phyloP scores from a whole-genome alignment of 2,888 invertebrate genomes.

The Philonicus albiceps region DNA sequence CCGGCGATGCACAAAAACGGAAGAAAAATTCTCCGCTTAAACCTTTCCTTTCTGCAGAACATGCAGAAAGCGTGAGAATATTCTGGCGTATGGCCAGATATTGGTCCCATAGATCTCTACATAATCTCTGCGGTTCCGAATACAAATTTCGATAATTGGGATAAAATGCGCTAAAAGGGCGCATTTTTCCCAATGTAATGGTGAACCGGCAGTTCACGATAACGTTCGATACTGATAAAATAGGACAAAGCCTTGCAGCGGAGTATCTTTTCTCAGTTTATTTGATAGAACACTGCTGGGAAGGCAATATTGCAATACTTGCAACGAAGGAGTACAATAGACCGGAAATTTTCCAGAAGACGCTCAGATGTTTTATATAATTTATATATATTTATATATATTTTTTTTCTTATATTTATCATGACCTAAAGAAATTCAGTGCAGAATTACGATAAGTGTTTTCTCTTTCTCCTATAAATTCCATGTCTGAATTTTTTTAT shows the following conservation, averaged over 20 bases:
- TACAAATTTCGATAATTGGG: slow-evolving; percentile 47
- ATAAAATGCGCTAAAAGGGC: slow-evolving; percentile 40
- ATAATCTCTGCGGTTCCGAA: slow-evolving; percentile 45
- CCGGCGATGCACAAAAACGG: slow-evolving; percentile 7
- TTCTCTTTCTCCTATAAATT: too few relatives aligned
- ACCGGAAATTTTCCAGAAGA: neutral
- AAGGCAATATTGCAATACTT: neutral
- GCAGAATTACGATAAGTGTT: too few relatives aligned
- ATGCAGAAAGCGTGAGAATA: slow-evolving; percentile 23
- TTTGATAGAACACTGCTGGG: neutral
- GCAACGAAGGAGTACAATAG: neutral
- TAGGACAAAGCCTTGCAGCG: neutral
- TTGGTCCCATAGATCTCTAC: slow-evolving; percentile 40
- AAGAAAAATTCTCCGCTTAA: neutral
- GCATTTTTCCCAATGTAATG: slow-evolving; percentile 7
- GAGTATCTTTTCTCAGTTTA: neutral
- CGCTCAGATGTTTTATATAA: neutral
- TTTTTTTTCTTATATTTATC: too few relatives aligned
- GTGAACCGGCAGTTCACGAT: neutral
- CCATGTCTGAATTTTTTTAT: too few relatives aligned
- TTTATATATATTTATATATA: too few relatives aligned
- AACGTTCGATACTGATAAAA: neutral
- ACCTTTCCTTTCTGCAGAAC: slow-evolving; percentile 2
- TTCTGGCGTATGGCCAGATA: slow-evolving; percentile 40
- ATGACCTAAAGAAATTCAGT: too few relatives aligned